These are phyloP conservation scores for Achatina immaculata DNA, from an alignment of 1,140 invertebrate species.

Conservation along the genomic window DNA sequence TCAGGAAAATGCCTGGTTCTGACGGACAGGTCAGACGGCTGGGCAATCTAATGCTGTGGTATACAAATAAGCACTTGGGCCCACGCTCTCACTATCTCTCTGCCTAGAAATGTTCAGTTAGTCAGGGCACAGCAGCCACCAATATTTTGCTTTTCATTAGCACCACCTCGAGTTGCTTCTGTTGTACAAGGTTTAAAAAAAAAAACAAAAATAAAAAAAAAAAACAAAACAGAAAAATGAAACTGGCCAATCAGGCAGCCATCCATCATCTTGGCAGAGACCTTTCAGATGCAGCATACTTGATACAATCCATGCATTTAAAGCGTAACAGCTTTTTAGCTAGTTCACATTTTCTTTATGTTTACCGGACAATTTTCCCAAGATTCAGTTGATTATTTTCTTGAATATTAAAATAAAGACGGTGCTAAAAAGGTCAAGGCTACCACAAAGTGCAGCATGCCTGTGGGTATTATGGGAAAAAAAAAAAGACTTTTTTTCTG, in stretches of 20 bases:
- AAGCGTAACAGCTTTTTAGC: no score
- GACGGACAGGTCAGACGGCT: not conserved
- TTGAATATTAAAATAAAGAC: no score
- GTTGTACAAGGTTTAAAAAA: not conserved
- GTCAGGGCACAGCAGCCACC: conserved; percentile 20
- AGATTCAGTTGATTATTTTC: no score
- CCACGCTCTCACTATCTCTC: not conserved
- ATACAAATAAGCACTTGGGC: not conserved
- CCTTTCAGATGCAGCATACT: not conserved
- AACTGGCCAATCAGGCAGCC: not conserved
- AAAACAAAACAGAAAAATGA: no score
- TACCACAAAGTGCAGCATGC: no score
- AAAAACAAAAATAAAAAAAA: no score
- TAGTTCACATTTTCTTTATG: no score
- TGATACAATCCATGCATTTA: not conserved
- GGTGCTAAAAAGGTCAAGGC: no score
- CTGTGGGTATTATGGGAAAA: no score
- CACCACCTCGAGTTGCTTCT: conserved; percentile 1
- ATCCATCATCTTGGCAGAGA: not conserved
- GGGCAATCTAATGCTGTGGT: not conserved
- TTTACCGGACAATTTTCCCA: no score
- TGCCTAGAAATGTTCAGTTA: not conserved
- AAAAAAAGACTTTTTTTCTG: no score
- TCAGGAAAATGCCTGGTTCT: not conserved
- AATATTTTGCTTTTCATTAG: not conserved